Base-by-base conservation (phyloP, 2,888 invertebrate genomes). In the Drosophila neonasuta region DNA sequence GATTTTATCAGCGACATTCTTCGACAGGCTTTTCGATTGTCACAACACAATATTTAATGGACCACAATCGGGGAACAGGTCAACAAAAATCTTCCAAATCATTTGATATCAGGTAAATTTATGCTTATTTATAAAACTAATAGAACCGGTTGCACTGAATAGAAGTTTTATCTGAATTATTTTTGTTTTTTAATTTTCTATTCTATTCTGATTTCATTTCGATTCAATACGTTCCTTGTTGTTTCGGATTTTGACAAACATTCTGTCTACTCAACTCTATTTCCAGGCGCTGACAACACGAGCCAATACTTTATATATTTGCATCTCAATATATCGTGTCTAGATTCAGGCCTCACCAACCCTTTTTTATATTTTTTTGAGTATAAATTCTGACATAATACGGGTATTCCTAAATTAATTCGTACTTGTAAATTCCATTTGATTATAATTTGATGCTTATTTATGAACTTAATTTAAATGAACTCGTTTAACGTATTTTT, bases 81-180 rank as follows among this genome's bases (percentile, higher is more conserved):
- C 48, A 52, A 50, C 24, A 24, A 58, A 63, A 55, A 55, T 44
- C 41, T 36, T 75, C 63, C 59, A 60, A 55, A 60, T 68, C 63
- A 44, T 49, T 8, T 24, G 29, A 32, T 58, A 55, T 41, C 36
- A 60, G 41, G 9, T 63, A 68, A 78, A 83, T 86, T 86, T 76
- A 86, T 86, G 77, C 65, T 69, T 62, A 64, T 68, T 74, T 57
- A 72, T 54, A 71, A 68, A 79, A 67, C 81, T 79, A 74, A 84
- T 79, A 78, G 79, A 84, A 84, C 83, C 79, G 86, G 83, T 84
- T 78, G 49, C 50, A 69, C 51, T 72, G 50, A 74, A 64, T 57
- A 24, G 48, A 36, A 20, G 2, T 50, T 52, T 54, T 59, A 50
- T 63, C 13, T 54, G 36, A 29, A 1, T 50, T 56, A 54, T 59